Evolutionary conservation across 2,113 vertebrate genomes (phyloP).

Genomic region (Fulica atra): DNA sequence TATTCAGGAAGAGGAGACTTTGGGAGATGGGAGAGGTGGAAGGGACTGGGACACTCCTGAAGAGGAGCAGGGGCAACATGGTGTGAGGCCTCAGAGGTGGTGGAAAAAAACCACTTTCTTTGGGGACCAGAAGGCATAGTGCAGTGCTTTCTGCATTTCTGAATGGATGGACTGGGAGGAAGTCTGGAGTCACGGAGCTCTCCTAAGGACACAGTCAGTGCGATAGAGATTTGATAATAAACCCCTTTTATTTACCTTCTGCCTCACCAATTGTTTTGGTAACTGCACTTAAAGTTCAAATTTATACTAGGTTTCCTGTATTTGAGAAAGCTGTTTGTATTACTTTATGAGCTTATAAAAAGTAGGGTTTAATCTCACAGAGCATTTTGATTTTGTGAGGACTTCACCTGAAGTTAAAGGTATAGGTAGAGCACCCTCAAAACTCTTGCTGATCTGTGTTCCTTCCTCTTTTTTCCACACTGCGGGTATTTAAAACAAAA

Average conservation of each 20-base stretch:
- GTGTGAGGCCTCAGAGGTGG: neutral
- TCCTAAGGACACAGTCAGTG: neutral
- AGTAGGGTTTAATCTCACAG: neutral
- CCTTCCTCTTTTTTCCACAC: constrained; percentile 18
- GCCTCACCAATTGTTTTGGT: neutral
- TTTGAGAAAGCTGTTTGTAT: neutral
- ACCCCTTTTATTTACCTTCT: neutral
- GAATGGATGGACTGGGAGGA: neutral
- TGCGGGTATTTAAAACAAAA: neutral
- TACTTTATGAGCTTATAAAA: neutral
- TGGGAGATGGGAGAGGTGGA: neutral
- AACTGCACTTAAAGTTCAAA: neutral
- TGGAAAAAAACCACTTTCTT: neutral
- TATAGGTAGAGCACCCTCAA: neutral
- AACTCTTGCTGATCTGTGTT: neutral
- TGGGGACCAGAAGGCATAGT: neutral
- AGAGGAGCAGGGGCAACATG: neutral
- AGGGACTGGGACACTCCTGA: neutral
- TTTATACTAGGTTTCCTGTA: neutral
- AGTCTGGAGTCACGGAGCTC: neutral
- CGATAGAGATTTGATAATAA: neutral
- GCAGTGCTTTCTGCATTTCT: neutral
- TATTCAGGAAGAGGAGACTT: neutral
- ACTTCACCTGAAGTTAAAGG: neutral
- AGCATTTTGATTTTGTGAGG: neutral